These are phyloP conservation scores for Varanus salvator DNA, from an alignment of 2,113 vertebrate species.

Conservation along the genomic window DNA sequence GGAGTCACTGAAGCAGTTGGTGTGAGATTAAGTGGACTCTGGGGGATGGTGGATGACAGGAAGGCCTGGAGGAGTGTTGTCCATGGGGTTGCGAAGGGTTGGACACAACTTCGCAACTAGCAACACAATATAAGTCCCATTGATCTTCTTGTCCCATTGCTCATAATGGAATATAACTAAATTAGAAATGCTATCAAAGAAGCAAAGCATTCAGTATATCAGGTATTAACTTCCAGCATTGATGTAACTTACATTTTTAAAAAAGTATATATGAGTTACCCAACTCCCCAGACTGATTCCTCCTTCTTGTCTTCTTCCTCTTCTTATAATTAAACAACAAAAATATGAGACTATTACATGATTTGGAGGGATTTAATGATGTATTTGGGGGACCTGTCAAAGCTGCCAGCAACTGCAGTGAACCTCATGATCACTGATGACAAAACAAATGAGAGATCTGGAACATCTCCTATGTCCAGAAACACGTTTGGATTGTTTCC, in stretches of 20 bases:
- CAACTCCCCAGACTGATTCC: neutral
- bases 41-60: too few relatives aligned
- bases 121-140: too few relatives aligned
- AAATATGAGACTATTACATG: neutral
- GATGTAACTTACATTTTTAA: neutral
- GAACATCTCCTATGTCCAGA: neutral
- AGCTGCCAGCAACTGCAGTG: neutral
- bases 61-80: too few relatives aligned
- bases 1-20: too few relatives aligned
- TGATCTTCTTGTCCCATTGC: too few relatives aligned
- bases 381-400: neutral
- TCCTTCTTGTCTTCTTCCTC: neutral
- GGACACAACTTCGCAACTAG: too few relatives aligned
- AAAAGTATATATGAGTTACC: neutral
- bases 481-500: neutral
- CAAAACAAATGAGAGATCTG: neutral
- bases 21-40: too few relatives aligned
- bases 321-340: neutral
- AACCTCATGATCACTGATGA: neutral
- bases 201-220: neutral
- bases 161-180: neutral
- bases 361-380: neutral
- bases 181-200: neutral
- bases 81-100: too few relatives aligned
- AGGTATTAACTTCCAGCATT: neutral